Conservation (phyloP, 2,888 invertebrate genomes). For the Ornithoptera priamus region DNA sequence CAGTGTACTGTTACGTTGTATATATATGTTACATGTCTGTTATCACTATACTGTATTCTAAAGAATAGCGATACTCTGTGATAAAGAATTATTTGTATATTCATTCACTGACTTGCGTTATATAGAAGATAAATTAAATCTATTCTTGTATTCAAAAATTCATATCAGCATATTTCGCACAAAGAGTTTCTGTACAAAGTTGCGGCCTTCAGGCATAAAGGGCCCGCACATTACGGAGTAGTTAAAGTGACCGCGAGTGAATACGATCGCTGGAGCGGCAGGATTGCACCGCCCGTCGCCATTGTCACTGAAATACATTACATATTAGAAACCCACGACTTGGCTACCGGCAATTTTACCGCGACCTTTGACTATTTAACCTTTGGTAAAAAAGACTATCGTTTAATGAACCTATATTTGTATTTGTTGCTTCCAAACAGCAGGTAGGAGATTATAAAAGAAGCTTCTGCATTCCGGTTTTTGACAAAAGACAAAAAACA, state of each 20-base stretch:
- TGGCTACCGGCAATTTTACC: slow-evolving; percentile 6
- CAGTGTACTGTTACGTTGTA: too few relatives aligned
- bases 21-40: too few relatives aligned
- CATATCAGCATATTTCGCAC: slow-evolving; percentile 49
- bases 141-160: slow-evolving; percentile 40
- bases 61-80: too few relatives aligned
- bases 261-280: slow-evolving; percentile 51
- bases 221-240: slow-evolving; percentile 62
- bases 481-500: too few relatives aligned
- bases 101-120: not conserved
- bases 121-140: slow-evolving; percentile 7
- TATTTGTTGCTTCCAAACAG: too few relatives aligned
- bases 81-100: too few relatives aligned
- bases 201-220: slow-evolving; percentile 54
- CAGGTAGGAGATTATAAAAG: too few relatives aligned
- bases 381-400: too few relatives aligned
- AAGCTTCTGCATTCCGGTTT: too few relatives aligned
- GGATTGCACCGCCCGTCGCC: slow-evolving; percentile 42
- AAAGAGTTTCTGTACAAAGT: slow-evolving; percentile 48
- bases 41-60: too few relatives aligned
- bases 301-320: slow-evolving; percentile 46
- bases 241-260: slow-evolving; percentile 61
- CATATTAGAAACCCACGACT: slow-evolving; percentile 39
- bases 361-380: too few relatives aligned
- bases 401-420: too few relatives aligned